Conservation (phyloP, 2,888 invertebrate species). For the Cataglyphis livida region DNA sequence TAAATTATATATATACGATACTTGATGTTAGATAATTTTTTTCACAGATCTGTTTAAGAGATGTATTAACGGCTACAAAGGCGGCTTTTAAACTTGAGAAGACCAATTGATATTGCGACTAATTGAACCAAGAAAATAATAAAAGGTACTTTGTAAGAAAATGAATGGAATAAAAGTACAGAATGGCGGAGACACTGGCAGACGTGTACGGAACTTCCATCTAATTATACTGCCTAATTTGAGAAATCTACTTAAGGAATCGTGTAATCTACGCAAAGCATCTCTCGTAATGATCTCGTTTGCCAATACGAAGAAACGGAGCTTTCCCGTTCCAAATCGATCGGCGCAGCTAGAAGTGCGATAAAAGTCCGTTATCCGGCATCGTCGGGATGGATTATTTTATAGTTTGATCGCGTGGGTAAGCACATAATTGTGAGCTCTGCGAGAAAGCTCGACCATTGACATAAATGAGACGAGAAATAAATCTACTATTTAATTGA, state of each 20-base stretch:
- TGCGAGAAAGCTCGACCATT: constrained; percentile 6
- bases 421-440: constrained; percentile 33
- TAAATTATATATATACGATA: neutral
- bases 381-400: constrained; percentile 54
- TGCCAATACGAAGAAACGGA: constrained; percentile 46
- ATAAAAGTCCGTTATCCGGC: constrained; percentile 51
- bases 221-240: constrained; percentile 48
- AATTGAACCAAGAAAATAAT: constrained; percentile 12
- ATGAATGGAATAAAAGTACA: neutral
- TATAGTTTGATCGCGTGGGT: constrained; percentile 33
- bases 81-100: neutral
- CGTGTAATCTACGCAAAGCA: constrained; percentile 44
- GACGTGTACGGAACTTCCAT: constrained; percentile 3
- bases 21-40: neutral
- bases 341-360: constrained; percentile 43
- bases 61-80: neutral
- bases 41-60: neutral
- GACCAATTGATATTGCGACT: neutral
- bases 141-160: neutral
- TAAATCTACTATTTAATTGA: constrained; percentile 35
- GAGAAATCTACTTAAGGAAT: constrained; percentile 51
- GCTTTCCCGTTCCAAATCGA: constrained; percentile 51
- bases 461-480: constrained; percentile 41
- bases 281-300: constrained; percentile 51
- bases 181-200: neutral